Conservation (phyloP, 2,797 vertebrate species). For the Thaleichthys pacificus region DNA sequence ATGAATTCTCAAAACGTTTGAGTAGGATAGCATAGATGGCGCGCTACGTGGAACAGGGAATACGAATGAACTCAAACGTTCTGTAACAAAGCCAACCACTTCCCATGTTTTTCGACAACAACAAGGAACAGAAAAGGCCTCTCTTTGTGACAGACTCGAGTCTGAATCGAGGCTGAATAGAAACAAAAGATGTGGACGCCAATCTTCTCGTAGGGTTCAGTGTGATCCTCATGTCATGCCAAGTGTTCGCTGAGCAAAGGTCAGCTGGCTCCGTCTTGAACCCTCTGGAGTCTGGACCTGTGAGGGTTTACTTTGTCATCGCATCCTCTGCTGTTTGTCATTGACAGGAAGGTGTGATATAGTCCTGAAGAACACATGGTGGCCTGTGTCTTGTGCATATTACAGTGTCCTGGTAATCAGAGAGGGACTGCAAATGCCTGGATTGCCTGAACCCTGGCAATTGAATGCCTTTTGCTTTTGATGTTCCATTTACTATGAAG, state of each 20-base stretch:
- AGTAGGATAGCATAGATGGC: not conserved
- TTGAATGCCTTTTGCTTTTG: too few species aligned
- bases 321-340: constrained; percentile 8
- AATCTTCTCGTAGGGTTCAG: constrained; percentile 21
- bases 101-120: not conserved
- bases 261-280: constrained; percentile 20
- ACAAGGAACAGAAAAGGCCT: not conserved
- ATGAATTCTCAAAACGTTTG: constrained; percentile 1
- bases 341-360: not conserved
- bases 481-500: too few species aligned
- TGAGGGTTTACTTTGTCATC: constrained; percentile 9
- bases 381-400: not conserved
- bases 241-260: constrained; percentile 36
- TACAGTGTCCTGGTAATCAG: too few species aligned
- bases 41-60: not conserved
- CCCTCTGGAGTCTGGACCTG: constrained; percentile 24
- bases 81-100: too few species aligned
- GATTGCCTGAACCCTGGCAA: too few species aligned
- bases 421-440: too few species aligned
- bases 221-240: constrained; percentile 22
- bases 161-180: constrained; percentile 10
- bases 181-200: constrained; percentile 2
- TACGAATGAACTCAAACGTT: not conserved
- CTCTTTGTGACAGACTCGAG: not conserved
- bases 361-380: not conserved